Evolutionary conservation across 1,140 invertebrate species (phyloP), one percentile per base, ranked within the genome.

Genomic region (Glomeris maerens): DNA sequence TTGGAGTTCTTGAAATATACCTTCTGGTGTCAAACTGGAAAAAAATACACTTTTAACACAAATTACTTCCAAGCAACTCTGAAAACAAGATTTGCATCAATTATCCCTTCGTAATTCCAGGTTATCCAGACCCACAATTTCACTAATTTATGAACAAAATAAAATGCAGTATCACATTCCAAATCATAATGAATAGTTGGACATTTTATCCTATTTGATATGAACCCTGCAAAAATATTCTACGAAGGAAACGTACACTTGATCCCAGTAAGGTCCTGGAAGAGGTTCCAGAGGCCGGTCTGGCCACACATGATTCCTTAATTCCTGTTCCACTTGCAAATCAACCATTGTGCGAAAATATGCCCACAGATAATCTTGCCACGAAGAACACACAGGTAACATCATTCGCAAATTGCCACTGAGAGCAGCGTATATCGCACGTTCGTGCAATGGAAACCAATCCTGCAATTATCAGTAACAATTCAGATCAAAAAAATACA

Each of bases 311-410:
- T 62, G 57, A 7, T 73, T 68, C 56, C 79, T 67, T 14, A 84
- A 62, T 64, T 84, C 78, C 52, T 74, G 70, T 60, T 95, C 91
- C 1, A 94, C 85, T 53, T 78, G 72, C 14, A 83, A 76, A 64
- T 95, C 90, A 50, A 94, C 78, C 56, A 87, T 75, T 0, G 79
- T 75, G 59, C 80, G 81, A 53, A 89, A 73, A 63, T 90, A 81
- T 7, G 86, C 84, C 91, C 91, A 96, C 10, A 95, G 65, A 48
- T 82, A 71, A 68, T 97, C 92, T 62, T 87, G 79, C 90, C 90
- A 95, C 14, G 76, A 79, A 7, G 72, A 69, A 53, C 86, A 83
- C 0, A 83, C 74, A 3, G 80, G 71, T 7, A 92, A 62, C 5
- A 92, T 61, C 13, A 80, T 76, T 20, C 76, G 68, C 22, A 93